Base-by-base conservation (phyloP, 37 sponge, comb jelly and placozoan species). In the Beroe forskalii region DNA sequence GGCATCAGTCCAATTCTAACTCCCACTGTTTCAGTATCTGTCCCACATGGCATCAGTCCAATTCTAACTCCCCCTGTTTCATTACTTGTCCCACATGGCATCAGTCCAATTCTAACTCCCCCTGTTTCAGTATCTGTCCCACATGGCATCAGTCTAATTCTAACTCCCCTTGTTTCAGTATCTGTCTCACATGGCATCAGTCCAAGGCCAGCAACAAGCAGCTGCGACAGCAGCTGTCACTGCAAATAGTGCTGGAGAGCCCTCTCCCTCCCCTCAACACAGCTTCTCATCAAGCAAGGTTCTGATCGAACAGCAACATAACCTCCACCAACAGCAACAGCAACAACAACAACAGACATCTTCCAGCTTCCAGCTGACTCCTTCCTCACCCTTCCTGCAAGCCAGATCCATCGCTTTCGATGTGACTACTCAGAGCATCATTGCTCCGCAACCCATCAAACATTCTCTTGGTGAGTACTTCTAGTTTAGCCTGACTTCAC, bases 391-490 rank as follows among this genome's bases (percentile, higher is more conserved):
- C 38, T 69, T 69, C 72, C 32, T 69, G 4, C 72, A 69, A 37
- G 12, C 72, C 28, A 28, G 72, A 32, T 69, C 72, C 9, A 36
- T 36, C 4, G 32, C 72, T 2, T 69, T 69, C 17, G 72, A 69
- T 36, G 72, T 36, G 72, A 32, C 38, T 17, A 14, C 39, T 20
- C 72, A 27, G 35, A 69, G 32, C 38, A 69, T 69, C 19, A 27
- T 69, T 37, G 39, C 72, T 69, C 72, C 72, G 2, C 72, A 69
- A 37, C 72, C 72, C 72, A 69, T 69, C 2, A 69, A 69, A 17
- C 72, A 69, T 69, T 35, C 35, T 35, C 72, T 69, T 6, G 72
- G 72, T 69, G 32, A 36, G 72, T 8, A 27, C 6, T 64, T 23
- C n/a, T n/a, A n/a, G n/a, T n/a, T n/a, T n/a, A n/a, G n/a, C n/a